These are phyloP conservation scores for Oryzias curvinotus DNA, from an alignment of 2,113 vertebrate genomes.

Conservation along the genomic window DNA sequence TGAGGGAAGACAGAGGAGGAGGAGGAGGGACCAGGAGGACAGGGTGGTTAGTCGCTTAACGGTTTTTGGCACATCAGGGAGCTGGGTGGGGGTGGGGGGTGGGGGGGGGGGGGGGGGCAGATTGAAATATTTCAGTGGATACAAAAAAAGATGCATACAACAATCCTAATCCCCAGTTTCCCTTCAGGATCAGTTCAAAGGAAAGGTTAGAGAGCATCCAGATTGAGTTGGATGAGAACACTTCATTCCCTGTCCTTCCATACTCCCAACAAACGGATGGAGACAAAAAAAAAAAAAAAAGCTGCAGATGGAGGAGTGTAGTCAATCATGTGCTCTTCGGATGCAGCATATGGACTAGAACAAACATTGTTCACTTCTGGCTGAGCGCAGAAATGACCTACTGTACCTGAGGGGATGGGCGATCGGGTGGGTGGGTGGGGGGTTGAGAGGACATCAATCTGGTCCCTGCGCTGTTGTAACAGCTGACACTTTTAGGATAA, in stretches of 20 bases:
- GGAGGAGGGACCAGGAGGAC: slow-evolving; percentile 10
- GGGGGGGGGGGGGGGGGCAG: slow-evolving; percentile 22
- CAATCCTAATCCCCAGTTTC: slow-evolving; percentile 16
- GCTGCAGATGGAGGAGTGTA: slow-evolving; percentile 10
- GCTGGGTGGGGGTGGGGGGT: slow-evolving; percentile 6
- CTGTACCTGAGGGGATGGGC: slow-evolving; percentile 1
- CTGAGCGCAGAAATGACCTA: slow-evolving; percentile 17
- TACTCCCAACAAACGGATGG: not conserved
- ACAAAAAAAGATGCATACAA: slow-evolving; percentile 32
- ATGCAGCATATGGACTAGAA: slow-evolving; percentile 1
- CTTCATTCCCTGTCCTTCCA: slow-evolving; percentile 26
- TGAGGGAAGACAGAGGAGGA: slow-evolving; percentile 39
- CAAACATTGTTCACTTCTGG: slow-evolving; percentile 16
- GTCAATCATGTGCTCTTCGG: slow-evolving; percentile 4
- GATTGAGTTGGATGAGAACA: slow-evolving; percentile 27
- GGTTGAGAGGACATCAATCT: slow-evolving; percentile 12
- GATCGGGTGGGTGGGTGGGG: too few relatives aligned
- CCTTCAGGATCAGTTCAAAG: slow-evolving; percentile 23
- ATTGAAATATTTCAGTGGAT: slow-evolving; percentile 49
- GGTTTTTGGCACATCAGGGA: slow-evolving; percentile 51
- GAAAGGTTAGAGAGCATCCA: slow-evolving; percentile 40
- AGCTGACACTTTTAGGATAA: slow-evolving; percentile 3
- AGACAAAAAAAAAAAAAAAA: not conserved
- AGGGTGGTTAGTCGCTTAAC: slow-evolving; percentile 63
- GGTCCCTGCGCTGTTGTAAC: not conserved